These are phyloP conservation scores for Dendrocincla fuliginosa DNA, from an alignment of 2,797 vertebrate species.

Conservation along the genomic window DNA sequence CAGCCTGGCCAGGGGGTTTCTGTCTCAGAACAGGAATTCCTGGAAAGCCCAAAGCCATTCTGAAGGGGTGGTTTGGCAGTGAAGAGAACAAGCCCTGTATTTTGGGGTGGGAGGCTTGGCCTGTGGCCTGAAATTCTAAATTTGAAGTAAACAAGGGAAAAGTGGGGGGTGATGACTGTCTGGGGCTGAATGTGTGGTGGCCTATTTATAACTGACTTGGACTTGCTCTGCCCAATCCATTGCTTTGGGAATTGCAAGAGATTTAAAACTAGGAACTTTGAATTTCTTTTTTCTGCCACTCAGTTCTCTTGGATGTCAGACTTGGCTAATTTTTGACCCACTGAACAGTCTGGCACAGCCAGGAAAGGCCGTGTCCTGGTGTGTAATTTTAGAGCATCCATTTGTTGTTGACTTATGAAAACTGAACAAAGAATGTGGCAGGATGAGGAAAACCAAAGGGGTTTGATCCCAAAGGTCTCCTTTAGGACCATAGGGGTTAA, in stretches of 20 bases:
- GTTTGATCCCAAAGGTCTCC: not conserved
- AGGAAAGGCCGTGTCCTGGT: not conserved
- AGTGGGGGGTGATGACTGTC: not conserved
- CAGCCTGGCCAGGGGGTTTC: not conserved
- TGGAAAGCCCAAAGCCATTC: not conserved
- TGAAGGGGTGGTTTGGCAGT: not conserved
- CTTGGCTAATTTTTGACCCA: not conserved
- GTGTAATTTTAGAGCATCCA: fast-evolving
- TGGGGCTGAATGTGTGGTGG: not conserved
- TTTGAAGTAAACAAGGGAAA: not conserved
- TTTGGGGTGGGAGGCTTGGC: not conserved
- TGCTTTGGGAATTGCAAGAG: not conserved
- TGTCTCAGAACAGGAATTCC: not conserved
- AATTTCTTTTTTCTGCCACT: not conserved
- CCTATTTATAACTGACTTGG: not conserved
- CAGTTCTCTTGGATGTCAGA: not conserved
- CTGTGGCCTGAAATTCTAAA: not conserved
- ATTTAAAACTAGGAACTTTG: not conserved
- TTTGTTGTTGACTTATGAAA: not conserved
- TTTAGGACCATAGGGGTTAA: not conserved
- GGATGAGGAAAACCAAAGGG: not conserved
- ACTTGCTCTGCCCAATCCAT: not conserved
- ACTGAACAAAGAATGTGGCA: not conserved
- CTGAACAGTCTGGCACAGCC: not conserved
- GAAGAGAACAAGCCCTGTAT: not conserved